Evolutionary conservation across 2,113 vertebrate species (phyloP).

Genomic region (Macrotus californicus): DNA sequence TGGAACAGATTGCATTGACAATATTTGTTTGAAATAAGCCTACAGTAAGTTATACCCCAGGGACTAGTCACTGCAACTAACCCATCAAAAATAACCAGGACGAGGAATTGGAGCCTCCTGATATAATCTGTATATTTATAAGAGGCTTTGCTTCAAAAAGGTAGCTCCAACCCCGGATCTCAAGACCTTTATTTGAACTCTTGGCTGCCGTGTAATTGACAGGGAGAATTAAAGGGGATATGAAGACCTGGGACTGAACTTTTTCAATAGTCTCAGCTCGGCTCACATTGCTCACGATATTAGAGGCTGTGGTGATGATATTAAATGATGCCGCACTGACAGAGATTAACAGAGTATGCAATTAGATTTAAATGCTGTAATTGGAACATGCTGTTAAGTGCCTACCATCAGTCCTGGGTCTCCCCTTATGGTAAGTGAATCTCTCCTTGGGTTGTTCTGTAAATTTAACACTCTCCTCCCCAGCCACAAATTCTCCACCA

Average conservation of each 20-base stretch:
- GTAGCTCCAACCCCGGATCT: conserved; percentile 79
- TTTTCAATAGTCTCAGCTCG: conserved; percentile 77
- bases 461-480: conserved; percentile 78
- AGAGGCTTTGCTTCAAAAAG: conserved; percentile 76
- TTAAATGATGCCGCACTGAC: conserved; percentile 80
- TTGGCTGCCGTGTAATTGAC: conserved; percentile 76
- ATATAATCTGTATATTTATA: conserved; percentile 77
- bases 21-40: conserved; percentile 76
- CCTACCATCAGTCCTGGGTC: conserved; percentile 80
- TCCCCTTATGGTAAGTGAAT: conserved; percentile 77
- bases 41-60: conserved; percentile 71
- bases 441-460: conserved; percentile 73
- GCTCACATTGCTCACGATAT: conserved; percentile 79
- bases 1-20: conserved; percentile 49
- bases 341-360: conserved; percentile 82
- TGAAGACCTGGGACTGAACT: conserved; percentile 83
- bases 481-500: conserved; percentile 63
- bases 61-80: conserved; percentile 74
- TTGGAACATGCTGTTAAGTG: conserved; percentile 84
- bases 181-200: conserved; percentile 85
- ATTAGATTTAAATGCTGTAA: conserved; percentile 85
- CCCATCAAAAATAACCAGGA: conserved; percentile 79
- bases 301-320: conserved; percentile 80
- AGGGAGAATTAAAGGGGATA: conserved; percentile 79
- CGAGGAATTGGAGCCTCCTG: conserved; percentile 76